These are phyloP conservation scores for Palaemon carinicauda DNA, from an alignment of 1,140 invertebrate species.

Conservation along the genomic window DNA sequence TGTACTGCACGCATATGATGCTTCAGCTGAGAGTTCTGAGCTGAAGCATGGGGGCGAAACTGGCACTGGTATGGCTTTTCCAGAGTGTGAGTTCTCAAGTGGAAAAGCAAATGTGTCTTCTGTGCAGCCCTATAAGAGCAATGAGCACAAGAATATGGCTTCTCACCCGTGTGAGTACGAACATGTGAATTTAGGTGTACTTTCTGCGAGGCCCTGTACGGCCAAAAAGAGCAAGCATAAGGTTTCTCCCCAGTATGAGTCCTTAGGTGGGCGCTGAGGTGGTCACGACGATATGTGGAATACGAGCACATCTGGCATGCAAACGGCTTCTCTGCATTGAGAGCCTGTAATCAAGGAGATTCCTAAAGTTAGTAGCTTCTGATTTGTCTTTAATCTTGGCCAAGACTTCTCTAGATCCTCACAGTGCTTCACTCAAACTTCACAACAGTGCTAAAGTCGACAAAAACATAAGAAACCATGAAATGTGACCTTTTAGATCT, in stretches of 20 bases:
- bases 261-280: constrained; percentile 75
- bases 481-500: no score
- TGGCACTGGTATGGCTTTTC: constrained; percentile 82
- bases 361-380: constrained; percentile 66
- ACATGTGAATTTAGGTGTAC: constrained; percentile 70
- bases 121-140: constrained; percentile 76
- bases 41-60: constrained; percentile 91
- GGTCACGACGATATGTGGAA: constrained; percentile 47
- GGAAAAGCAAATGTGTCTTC: constrained; percentile 36
- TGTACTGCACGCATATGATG: constrained; percentile 34
- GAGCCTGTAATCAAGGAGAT: constrained; percentile 86
- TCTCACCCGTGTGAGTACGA: constrained; percentile 93
- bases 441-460: no score
- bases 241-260: constrained; percentile 97
- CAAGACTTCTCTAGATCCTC: no score
- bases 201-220: constrained; percentile 45
- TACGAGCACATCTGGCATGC: constrained; percentile 88
- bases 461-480: no score
- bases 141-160: constrained; percentile 93
- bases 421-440: no score
- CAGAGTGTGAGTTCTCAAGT: constrained; percentile 33
- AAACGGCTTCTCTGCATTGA: constrained; percentile 97
- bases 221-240: constrained; percentile 79
- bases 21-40: constrained; percentile 81
- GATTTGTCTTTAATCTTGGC: constrained; percentile 63